Percentiles rank a stretch among this genome's conserved stretches.
Evolutionary conservation across 2,797 vertebrate genomes (phyloP).

Genomic region (Pangasius krempfi): DNA sequence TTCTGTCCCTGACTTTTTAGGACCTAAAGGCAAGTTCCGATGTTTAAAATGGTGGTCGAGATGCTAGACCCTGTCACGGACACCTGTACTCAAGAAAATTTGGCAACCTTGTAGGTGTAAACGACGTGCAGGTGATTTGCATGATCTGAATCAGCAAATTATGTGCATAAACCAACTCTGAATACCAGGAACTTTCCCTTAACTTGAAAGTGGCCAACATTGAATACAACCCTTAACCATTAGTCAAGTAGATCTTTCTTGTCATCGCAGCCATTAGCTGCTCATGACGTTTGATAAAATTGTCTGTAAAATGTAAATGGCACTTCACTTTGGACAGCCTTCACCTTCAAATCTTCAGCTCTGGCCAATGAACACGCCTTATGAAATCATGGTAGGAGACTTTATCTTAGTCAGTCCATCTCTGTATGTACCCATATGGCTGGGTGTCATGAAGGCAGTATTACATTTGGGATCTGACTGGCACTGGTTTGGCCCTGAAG

Average conservation of each 20-base stretch:
- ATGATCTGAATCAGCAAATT: not conserved
- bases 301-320: not conserved
- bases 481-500: slow-evolving; percentile 23
- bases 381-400: not conserved
- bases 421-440: slow-evolving; percentile 1
- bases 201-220: not conserved
- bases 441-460: not conserved
- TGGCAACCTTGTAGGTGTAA: not conserved
- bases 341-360: not conserved
- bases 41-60: not conserved
- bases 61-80: not conserved
- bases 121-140: not conserved
- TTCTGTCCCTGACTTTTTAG: not conserved
- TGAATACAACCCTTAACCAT: not conserved
- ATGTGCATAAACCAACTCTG: not conserved
- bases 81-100: not conserved
- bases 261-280: not conserved
- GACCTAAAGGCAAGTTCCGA: not conserved
- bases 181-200: not conserved
- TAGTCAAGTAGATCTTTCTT: not conserved
- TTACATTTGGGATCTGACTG: slow-evolving; percentile 19
- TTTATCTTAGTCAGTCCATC: not conserved
- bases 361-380: not conserved
- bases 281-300: not conserved
- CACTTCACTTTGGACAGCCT: not conserved